A percentile compares a stretch with the other conserved stretches of the same genome.
phyloP scores from a whole-genome alignment of 2,113 vertebrate species.

The Menidia beryllina region DNA sequence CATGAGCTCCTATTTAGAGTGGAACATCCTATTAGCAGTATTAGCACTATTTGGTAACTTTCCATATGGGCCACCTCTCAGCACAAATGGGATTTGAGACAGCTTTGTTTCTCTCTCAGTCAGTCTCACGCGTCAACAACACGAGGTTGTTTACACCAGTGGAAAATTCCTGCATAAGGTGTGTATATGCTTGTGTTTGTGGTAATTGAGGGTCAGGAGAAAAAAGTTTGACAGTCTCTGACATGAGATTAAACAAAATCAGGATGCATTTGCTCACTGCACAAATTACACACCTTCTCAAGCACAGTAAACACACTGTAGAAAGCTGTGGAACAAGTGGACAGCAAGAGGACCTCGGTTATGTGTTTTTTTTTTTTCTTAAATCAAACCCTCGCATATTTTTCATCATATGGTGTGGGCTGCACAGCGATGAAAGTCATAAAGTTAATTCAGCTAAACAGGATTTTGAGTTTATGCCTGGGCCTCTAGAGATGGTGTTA shows the following conservation, averaged over 20 bases:
- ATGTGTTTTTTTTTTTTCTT: slow-evolving; percentile 45
- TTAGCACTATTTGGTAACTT: slow-evolving; percentile 86
- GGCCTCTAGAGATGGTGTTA: slow-evolving; percentile 56
- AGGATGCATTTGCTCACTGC: not conserved
- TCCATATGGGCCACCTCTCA: slow-evolving; percentile 84
- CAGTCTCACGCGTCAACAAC: slow-evolving; percentile 75
- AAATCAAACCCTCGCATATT: slow-evolving; percentile 33
- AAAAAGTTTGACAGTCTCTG: slow-evolving; percentile 46
- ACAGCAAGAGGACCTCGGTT: slow-evolving; percentile 2
- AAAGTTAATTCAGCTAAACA: slow-evolving; percentile 69
- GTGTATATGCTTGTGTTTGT: slow-evolving; percentile 51
- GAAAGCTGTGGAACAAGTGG: slow-evolving; percentile 9
- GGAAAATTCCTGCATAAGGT: slow-evolving; percentile 62
- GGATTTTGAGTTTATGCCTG: slow-evolving; percentile 65
- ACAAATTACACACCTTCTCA: slow-evolving; percentile 1
- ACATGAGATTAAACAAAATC: slow-evolving; percentile 15
- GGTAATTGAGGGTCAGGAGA: slow-evolving; percentile 57
- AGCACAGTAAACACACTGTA: not conserved
- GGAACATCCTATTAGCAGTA: slow-evolving; percentile 90
- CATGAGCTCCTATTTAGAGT: slow-evolving; percentile 87
- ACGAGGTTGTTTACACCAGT: slow-evolving; percentile 73
- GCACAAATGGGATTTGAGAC: slow-evolving; percentile 87
- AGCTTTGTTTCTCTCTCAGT: slow-evolving; percentile 85
- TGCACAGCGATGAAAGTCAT: slow-evolving; percentile 22
- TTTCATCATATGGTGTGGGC: slow-evolving; percentile 53